phyloP scores from a whole-genome alignment of 2,888 invertebrate genomes.

The Drosophila affinis region DNA sequence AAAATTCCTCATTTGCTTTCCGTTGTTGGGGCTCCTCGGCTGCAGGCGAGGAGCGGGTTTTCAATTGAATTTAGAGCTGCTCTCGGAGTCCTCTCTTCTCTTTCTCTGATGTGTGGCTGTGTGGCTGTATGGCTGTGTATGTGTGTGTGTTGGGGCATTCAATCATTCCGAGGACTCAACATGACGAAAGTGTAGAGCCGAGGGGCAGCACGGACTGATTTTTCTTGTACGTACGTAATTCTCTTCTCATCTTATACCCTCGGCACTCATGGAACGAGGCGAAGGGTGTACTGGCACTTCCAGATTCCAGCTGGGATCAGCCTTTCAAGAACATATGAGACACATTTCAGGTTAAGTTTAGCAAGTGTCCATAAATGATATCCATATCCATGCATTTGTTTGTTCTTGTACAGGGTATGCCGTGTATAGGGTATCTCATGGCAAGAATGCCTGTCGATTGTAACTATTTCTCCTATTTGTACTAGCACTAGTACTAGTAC shows the following conservation, averaged over 20 bases:
- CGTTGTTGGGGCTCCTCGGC: not conserved
- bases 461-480: not conserved
- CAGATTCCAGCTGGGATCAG: too few relatives aligned
- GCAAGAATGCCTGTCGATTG: not conserved
- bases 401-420: not conserved
- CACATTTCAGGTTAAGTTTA: too few relatives aligned
- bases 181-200: constrained; percentile 38
- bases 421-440: not conserved
- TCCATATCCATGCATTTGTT: too few relatives aligned
- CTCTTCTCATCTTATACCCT: constrained; percentile 7
- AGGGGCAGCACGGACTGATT: constrained; percentile 55
- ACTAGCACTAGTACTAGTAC: not conserved
- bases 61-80: constrained; percentile 75
- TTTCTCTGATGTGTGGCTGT: constrained; percentile 9
- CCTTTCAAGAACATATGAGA: too few relatives aligned
- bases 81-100: constrained; percentile 29
- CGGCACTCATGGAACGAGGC: not conserved
- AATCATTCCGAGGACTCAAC: constrained; percentile 72
- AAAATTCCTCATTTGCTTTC: constrained; percentile 74
- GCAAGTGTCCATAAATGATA: too few relatives aligned
- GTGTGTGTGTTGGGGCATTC: constrained; percentile 58
- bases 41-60: constrained; percentile 46
- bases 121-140: constrained; percentile 26
- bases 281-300: not conserved
- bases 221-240: constrained; percentile 19